These are phyloP conservation scores for Lonchura striata DNA, from an alignment of 2,113 vertebrate genomes.

Conservation along the genomic window DNA sequence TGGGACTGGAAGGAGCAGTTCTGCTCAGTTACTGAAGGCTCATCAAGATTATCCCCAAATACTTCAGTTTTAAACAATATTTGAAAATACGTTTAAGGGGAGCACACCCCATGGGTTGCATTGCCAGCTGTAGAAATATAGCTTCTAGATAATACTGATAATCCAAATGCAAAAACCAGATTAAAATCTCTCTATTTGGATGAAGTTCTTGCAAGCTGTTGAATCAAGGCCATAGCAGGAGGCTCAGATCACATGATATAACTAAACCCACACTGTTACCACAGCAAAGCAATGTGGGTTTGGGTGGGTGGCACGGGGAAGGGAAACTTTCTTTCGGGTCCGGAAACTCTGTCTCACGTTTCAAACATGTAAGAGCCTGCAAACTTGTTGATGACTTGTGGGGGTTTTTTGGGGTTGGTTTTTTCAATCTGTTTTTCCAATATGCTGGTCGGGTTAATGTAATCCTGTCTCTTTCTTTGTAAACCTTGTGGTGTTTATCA, in stretches of 20 bases:
- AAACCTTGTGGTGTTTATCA: background rate
- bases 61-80: background rate
- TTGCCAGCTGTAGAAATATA: background rate
- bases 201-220: background rate
- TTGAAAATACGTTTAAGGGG: background rate
- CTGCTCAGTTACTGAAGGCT: background rate
- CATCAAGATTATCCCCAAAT: background rate
- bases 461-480: background rate
- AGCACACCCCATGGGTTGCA: fast-evolving
- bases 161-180: background rate
- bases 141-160: background rate
- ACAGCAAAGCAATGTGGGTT: conserved; percentile 13
- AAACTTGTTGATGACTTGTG: background rate
- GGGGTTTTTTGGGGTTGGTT: background rate
- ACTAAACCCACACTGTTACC: background rate
- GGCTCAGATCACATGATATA: background rate
- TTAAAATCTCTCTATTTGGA: background rate
- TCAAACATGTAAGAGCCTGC: background rate
- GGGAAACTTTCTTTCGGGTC: background rate
- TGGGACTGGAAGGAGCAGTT: background rate
- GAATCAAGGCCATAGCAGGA: background rate
- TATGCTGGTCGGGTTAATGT: background rate
- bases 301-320: conserved; percentile 1
- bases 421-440: background rate
- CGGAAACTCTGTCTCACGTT: conserved; percentile 22